Evolutionary conservation across 2,113 vertebrate genomes (phyloP), one percentile per base, ranked within the genome.

Genomic region (Mesembrinibis cayennensis): DNA sequence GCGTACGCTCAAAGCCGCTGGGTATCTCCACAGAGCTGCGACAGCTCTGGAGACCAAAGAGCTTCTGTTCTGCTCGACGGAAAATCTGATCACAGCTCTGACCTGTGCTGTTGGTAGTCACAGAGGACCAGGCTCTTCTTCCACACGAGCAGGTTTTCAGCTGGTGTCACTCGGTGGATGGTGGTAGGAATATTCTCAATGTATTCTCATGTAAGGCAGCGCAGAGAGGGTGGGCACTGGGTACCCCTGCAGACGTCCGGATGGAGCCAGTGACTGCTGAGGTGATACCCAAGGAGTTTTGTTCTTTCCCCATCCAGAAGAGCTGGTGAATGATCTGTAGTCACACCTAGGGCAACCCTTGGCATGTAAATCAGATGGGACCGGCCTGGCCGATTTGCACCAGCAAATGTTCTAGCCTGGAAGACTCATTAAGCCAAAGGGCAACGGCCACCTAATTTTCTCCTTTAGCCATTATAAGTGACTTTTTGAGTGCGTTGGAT

Each of bases 401-500:
- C 61, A 52, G 36, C 17, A 6, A 7, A 10, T 83, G 15, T 53
- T 91, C 16, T 72, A 50, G 66, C 56, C 78, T 49, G 58, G 49
- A 61, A 82, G 71, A 25, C 22, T 61, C 21, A 58, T 55, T 30
- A 85, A 62, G 18, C 86, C 21, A 25, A 15, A 30, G 62, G 62
- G 72, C 58, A 95, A 59, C 20, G 56, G n/a, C 58, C 56, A 21
- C 42, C 6, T 1, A 32, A 16, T 67, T 81, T 94, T 81, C 58
- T 92, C 58, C 36, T 30, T 59, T 32, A 45, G 45, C 49, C 87
- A 27, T 81, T 53, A 20, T 65, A 92, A 82, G 42, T 34, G 36
- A 53, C 44, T 85, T 67, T 55, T 18, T 1, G 3, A 42, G 32
- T 44, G 7, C 0, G 0, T 3, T 66, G 34, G 27, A 72, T 82